A percentile compares a stretch with the other conserved stretches of the same genome.
phyloP scores from a whole-genome alignment of 2,888 invertebrate species.

The Mimas tiliae region DNA sequence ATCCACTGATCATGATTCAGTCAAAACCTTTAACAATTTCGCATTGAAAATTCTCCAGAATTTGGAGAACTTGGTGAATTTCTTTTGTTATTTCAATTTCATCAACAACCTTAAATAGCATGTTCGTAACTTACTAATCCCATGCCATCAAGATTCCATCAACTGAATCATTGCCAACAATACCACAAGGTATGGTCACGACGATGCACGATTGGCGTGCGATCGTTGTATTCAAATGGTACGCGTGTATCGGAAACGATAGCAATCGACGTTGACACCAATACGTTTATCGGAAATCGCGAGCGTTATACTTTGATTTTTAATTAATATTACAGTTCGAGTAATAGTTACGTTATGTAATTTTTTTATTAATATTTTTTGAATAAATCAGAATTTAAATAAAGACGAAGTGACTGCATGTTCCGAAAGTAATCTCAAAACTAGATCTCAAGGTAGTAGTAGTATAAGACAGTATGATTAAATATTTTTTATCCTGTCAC shows the following conservation, averaged over 20 bases:
- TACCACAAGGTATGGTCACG: background rate
- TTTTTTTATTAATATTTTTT: too few relatives aligned
- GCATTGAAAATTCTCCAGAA: too few relatives aligned
- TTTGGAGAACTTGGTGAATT: too few relatives aligned
- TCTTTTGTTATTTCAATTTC: too few relatives aligned
- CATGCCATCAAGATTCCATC: background rate
- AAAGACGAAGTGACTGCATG: too few relatives aligned
- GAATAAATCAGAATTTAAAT: too few relatives aligned
- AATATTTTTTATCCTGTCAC: too few relatives aligned
- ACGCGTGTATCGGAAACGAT: constrained; percentile 45
- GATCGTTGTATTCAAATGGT: background rate
- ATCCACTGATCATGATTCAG: too few relatives aligned
- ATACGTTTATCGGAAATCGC: constrained; percentile 43
- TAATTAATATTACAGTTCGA: constrained; percentile 22
- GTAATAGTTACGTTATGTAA: background rate
- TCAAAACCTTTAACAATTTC: too few relatives aligned
- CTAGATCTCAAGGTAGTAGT: too few relatives aligned
- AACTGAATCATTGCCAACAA: background rate
- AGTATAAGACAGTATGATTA: too few relatives aligned
- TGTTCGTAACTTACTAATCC: background rate
- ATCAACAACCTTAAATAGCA: background rate
- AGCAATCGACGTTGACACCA: constrained; percentile 45
- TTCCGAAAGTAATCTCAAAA: too few relatives aligned
- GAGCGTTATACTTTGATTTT: constrained; percentile 33
- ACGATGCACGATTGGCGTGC: background rate